Evolutionary conservation across 2,797 vertebrate genomes (phyloP).

Genomic region (Poeciliopsis turneri): DNA sequence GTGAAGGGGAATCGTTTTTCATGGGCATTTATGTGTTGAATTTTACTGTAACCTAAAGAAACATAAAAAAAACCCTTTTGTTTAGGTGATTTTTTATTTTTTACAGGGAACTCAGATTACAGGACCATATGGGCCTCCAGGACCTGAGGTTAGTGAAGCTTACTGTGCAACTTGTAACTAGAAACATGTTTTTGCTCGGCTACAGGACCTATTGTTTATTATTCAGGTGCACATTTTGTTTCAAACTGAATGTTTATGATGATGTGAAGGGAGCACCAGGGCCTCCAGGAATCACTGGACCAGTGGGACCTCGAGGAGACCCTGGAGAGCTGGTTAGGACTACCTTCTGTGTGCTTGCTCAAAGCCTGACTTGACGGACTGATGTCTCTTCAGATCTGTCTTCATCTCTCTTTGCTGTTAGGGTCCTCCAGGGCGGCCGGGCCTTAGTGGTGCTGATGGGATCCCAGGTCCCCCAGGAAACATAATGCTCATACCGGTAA

Average conservation of each 20-base stretch:
- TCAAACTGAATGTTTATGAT: background rate
- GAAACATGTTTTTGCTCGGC: slow-evolving; percentile 17
- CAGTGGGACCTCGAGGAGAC: slow-evolving; percentile 88
- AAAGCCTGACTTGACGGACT: slow-evolving; percentile 1
- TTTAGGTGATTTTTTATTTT: background rate
- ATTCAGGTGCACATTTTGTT: background rate
- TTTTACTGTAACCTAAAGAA: background rate
- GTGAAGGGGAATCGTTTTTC: background rate
- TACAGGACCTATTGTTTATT: background rate
- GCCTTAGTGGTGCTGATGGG: slow-evolving; percentile 93
- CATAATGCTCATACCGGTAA: slow-evolving; percentile 93
- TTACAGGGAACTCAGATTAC: slow-evolving; percentile 75
- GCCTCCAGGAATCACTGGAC: slow-evolving; percentile 86
- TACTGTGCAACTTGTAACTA: background rate
- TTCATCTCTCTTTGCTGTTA: slow-evolving; percentile 58
- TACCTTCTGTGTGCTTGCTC: slow-evolving; percentile 1
- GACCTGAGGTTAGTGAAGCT: slow-evolving; percentile 71
- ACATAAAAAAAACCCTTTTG: background rate
- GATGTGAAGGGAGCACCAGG: slow-evolving; percentile 75
- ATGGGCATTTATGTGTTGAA: background rate
- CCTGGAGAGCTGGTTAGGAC: slow-evolving; percentile 88
- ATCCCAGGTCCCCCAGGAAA: slow-evolving; percentile 94
- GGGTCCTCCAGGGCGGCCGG: slow-evolving; percentile 90
- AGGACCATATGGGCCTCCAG: slow-evolving; percentile 75
- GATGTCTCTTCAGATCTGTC: slow-evolving; percentile 16